These are phyloP conservation scores for Odontocolon sp. DNA, from an alignment of 2,888 invertebrate species.

Conservation along the genomic window DNA sequence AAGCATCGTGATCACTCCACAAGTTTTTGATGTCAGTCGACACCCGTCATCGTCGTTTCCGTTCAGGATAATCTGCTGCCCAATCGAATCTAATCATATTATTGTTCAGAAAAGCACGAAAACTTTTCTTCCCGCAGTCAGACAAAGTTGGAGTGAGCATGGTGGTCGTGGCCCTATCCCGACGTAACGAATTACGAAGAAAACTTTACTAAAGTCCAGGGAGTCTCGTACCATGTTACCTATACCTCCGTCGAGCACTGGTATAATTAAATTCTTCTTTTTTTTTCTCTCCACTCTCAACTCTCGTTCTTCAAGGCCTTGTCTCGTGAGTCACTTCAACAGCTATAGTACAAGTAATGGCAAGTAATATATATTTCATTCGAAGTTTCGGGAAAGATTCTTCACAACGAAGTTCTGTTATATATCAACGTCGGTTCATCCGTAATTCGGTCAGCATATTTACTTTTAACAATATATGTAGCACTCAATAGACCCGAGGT, in stretches of 20 bases:
- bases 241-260: constrained; percentile 48
- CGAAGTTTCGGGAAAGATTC: no score
- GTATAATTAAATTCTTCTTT: constrained; percentile 58
- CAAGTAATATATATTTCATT: no score
- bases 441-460: constrained; percentile 7
- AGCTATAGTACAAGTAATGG: neutral
- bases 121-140: constrained; percentile 38
- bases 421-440: neutral
- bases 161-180: constrained; percentile 29
- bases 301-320: neutral
- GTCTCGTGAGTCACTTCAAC: constrained; percentile 67
- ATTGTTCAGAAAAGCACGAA: constrained; percentile 36
- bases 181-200: constrained; percentile 56
- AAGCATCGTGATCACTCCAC: neutral
- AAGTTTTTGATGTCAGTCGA: constrained; percentile 31
- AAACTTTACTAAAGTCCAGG: constrained; percentile 55
- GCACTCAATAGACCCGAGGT: no score
- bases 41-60: constrained; percentile 26
- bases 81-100: constrained; percentile 57
- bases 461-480: no score
- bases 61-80: constrained; percentile 31
- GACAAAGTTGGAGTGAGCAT: constrained; percentile 37
- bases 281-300: neutral
- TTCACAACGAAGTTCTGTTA: no score
- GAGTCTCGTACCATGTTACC: constrained; percentile 47